Evolutionary conservation across 1,140 invertebrate genomes (phyloP).

Genomic region (Conus betulinus): DNA sequence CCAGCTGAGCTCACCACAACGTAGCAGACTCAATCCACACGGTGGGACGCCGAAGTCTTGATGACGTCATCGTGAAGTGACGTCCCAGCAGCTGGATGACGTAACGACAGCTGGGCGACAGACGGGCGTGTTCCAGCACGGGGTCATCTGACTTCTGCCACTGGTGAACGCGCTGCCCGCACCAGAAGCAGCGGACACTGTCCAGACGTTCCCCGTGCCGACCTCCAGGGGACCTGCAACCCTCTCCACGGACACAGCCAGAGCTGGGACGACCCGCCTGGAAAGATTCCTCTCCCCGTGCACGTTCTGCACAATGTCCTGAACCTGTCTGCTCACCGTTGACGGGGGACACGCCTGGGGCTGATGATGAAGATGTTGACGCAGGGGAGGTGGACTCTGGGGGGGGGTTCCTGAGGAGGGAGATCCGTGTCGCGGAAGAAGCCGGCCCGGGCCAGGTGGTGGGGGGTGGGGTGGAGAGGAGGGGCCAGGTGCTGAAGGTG

Average conservation of each 20-base stretch:
- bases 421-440: neutral
- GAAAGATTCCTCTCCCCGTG: too few relatives aligned
- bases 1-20: too few relatives aligned
- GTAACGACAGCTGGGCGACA: slow-evolving; percentile 83
- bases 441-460: slow-evolving; percentile 16
- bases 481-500: slow-evolving; percentile 19
- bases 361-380: neutral
- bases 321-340: too few relatives aligned
- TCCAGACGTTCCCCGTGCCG: slow-evolving; percentile 65
- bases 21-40: too few relatives aligned
- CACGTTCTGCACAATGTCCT: too few relatives aligned
- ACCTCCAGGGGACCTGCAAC: neutral
- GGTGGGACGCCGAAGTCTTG: neutral
- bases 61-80: slow-evolving; percentile 80
- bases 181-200: slow-evolving; percentile 89
- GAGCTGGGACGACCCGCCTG: too few relatives aligned
- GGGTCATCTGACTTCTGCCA: slow-evolving; percentile 87
- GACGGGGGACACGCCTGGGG: too few relatives aligned
- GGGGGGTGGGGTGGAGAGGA: slow-evolving; percentile 4
- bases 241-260: too few relatives aligned
- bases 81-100: slow-evolving; percentile 85
- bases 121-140: slow-evolving; percentile 81
- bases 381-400: too few relatives aligned
- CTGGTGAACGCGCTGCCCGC: slow-evolving; percentile 82
- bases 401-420: too few relatives aligned